Percentiles rank a stretch among this genome's conserved stretches.
Evolutionary conservation across 2,113 vertebrate species (phyloP).

Genomic region (Fulica atra): DNA sequence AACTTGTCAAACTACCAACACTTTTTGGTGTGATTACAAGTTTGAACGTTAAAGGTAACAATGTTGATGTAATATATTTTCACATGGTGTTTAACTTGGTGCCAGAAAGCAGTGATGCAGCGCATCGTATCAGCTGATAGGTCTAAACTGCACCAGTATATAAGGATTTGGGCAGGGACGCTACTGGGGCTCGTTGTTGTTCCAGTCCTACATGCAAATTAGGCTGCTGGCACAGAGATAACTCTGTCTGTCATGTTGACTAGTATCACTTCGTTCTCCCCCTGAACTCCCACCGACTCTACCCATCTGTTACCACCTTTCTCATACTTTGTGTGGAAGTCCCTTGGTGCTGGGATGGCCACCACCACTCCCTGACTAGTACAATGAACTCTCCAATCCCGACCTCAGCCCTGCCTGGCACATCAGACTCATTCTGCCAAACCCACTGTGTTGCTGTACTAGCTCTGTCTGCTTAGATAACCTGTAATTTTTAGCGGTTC

Average conservation of each 20-base stretch:
- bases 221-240: neutral
- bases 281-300: neutral
- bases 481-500: neutral
- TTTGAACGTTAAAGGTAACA: slow-evolving; percentile 42
- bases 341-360: neutral
- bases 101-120: slow-evolving; percentile 13
- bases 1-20: slow-evolving; percentile 69
- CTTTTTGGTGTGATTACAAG: slow-evolving; percentile 65
- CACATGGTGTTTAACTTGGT: neutral
- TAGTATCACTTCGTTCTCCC: neutral
- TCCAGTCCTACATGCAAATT: slow-evolving; percentile 11
- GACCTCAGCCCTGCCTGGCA: neutral
- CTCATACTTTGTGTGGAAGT: neutral
- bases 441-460: neutral
- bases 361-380: neutral
- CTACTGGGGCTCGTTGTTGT: neutral
- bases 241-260: slow-evolving; percentile 15
- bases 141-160: neutral
- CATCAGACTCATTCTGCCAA: neutral
- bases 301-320: slow-evolving; percentile 17
- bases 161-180: neutral
- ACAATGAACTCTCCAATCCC: neutral
- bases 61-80: slow-evolving; percentile 49
- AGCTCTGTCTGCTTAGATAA: neutral
- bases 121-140: neutral